Percentiles rank a stretch among this genome's conserved stretches.
Evolutionary conservation across 2,888 invertebrate species (phyloP).

Genomic region (Catocala fraxini): DNA sequence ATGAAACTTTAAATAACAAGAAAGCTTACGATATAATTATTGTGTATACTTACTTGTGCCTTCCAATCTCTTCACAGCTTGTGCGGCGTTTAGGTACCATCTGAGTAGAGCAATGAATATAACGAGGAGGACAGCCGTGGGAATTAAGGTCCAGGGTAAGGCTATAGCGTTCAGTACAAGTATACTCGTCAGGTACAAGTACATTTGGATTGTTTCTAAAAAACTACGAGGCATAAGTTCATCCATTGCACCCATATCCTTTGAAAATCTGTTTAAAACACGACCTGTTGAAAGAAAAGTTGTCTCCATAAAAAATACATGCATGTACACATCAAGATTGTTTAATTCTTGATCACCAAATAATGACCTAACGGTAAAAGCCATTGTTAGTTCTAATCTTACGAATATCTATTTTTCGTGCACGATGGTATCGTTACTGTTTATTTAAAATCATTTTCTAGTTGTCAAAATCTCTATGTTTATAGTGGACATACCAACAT

Average conservation of each 20-base stretch:
- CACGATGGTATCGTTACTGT: too few species aligned
- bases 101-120: slow-evolving; percentile 89
- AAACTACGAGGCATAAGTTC: slow-evolving; percentile 90
- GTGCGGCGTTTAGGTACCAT: slow-evolving; percentile 91
- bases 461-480: too few species aligned
- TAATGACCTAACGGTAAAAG: too few species aligned
- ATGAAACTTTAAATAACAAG: too few species aligned
- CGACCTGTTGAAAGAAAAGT: slow-evolving; percentile 71
- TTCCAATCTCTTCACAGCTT: slow-evolving; percentile 92
- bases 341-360: too few species aligned
- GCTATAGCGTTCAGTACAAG: slow-evolving; percentile 76
- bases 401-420: too few species aligned
- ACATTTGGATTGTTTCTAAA: slow-evolving; percentile 89
- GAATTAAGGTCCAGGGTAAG: slow-evolving; percentile 77
- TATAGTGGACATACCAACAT: too few species aligned
- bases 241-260: slow-evolving; percentile 94
- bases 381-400: too few species aligned
- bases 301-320: too few species aligned
- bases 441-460: too few species aligned
- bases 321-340: too few species aligned
- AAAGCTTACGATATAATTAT: too few species aligned
- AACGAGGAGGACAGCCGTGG: slow-evolving; percentile 73
- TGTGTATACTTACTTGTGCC: slow-evolving; percentile 87
- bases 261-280: slow-evolving; percentile 93
- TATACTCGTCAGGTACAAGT: slow-evolving; percentile 72